Base-by-base conservation (phyloP, 64 coral and sea anemone species). In the Platygyra sinensis region DNA sequence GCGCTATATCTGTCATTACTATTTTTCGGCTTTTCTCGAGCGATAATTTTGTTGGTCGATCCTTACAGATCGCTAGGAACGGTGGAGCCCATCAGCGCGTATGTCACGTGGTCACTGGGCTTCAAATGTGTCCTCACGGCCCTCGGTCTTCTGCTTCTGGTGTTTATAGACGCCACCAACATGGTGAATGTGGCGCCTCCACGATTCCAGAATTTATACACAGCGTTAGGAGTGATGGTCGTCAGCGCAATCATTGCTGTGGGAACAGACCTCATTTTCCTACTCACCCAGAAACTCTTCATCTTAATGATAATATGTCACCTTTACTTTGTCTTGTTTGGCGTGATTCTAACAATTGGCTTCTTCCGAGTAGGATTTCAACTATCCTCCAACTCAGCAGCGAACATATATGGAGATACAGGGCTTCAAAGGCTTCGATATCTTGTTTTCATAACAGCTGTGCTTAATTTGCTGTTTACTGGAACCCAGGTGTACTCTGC, bases 141-240 rank as follows among this genome's bases (percentile, higher is more conserved):
- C 10, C 89, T 90, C 17, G 82, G 72, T 10, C 33, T 94, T 8
- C 75, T 90, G 33, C 80, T 94, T 3, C 64, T 94, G 14, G 93
- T 88, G 2, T 69, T 94, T n/a, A 49, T 86, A 8, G 93, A 94
- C 25, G 89, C 81, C 4, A 94, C 87, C 39, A 81, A 76, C 17
- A 69, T 69, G 24, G 78, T 69, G 69, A 84, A 39, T 51, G 72
- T 94, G 2, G 73, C 51, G 0, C 93, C 93, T 32, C 93, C 93
- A 3, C 73, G 80, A 59, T 94, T 94, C 59, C 93, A 94, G 62
- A 94, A 94, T n/a, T 76, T 90, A 25, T 80, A 73, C 31, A 49
- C 76, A 9, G 73, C 84, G 18, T 32, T 76, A 0, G 64, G 69
- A 16, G 52, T 90, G 3, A 50, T 88, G 72, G 62, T 80, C 25